These are phyloP conservation scores for Drosophila arizonae DNA, from an alignment of 1,140 invertebrate genomes.

Conservation along the genomic window DNA sequence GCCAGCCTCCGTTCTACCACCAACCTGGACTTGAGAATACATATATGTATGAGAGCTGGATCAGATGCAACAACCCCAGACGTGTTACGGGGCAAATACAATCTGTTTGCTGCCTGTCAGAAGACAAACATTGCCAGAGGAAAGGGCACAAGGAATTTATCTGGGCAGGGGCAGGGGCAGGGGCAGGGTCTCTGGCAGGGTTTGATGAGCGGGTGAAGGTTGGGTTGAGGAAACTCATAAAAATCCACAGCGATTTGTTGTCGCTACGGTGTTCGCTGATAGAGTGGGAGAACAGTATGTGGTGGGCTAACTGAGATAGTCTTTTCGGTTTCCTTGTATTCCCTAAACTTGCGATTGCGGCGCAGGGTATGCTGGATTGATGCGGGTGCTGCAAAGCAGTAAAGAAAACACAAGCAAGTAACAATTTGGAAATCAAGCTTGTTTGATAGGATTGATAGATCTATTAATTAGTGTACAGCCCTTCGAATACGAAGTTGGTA, in stretches of 20 bases:
- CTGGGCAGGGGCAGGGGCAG: background rate
- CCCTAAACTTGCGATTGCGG: background rate
- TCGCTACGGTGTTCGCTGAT: constrained; percentile 39
- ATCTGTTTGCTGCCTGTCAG: constrained; percentile 80
- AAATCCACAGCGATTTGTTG: constrained; percentile 77
- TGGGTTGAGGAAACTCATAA: constrained; percentile 67
- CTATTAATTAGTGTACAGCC: too few species aligned
- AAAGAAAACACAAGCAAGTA: background rate
- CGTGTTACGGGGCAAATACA: constrained; percentile 53
- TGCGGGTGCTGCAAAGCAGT: background rate
- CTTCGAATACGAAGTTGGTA: too few species aligned
- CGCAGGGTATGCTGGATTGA: constrained; percentile 1
- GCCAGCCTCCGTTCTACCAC: constrained; percentile 7
- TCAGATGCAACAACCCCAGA: constrained; percentile 51
- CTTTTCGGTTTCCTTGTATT: constrained; percentile 32
- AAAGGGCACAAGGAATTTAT: constrained; percentile 12
- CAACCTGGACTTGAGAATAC: constrained; percentile 18
- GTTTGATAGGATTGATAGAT: too few species aligned
- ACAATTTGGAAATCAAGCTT: too few species aligned
- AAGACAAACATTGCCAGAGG: constrained; percentile 58
- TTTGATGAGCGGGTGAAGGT: background rate
- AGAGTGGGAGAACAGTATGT: constrained; percentile 46
- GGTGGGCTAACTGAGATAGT: constrained; percentile 54
- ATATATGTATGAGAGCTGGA: constrained; percentile 19
- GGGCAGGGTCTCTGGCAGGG: background rate